A percentile compares a stretch with the other conserved stretches of the same genome.
Evolutionary conservation across 2,113 vertebrate species (phyloP).

Genomic region (Amphiprion percula): DNA sequence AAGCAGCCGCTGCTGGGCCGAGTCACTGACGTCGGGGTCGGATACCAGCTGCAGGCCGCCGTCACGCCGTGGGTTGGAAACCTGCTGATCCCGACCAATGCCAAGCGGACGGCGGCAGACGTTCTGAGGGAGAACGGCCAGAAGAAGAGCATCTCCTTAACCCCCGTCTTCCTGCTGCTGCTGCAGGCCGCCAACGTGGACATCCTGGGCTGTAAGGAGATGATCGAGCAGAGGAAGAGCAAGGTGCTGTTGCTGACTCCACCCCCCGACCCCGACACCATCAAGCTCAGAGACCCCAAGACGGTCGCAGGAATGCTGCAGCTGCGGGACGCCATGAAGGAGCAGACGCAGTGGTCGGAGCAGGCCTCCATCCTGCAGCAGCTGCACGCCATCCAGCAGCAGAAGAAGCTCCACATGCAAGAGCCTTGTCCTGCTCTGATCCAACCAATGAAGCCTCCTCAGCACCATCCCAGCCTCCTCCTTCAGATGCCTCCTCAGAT

Average conservation of each 20-base stretch:
- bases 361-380: not conserved
- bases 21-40: not conserved
- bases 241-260: not conserved
- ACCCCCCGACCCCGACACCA: not conserved
- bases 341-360: too few species aligned
- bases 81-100: conserved; percentile 64
- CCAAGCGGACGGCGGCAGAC: conserved; percentile 58
- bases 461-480: not conserved
- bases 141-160: conserved; percentile 72
- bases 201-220: conserved; percentile 85
- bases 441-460: not conserved
- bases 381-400: not conserved
- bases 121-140: conserved; percentile 72
- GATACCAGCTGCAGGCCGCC: conserved; percentile 82
- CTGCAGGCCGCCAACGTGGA: conserved; percentile 88
- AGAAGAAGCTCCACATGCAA: not conserved
- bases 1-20: not conserved
- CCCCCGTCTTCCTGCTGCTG: conserved; percentile 85
- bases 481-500: not conserved
- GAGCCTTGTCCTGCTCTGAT: not conserved
- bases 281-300: not conserved
- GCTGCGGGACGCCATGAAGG: not conserved
- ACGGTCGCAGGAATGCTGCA: conserved; percentile 3
- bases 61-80: conserved; percentile 91
- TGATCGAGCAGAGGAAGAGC: conserved; percentile 80